Percentiles rank a stretch among this genome's conserved stretches.
Evolutionary conservation across 64 coral and sea anemone species (phyloP).

Genomic region (Dendrophyllia cribrosa): DNA sequence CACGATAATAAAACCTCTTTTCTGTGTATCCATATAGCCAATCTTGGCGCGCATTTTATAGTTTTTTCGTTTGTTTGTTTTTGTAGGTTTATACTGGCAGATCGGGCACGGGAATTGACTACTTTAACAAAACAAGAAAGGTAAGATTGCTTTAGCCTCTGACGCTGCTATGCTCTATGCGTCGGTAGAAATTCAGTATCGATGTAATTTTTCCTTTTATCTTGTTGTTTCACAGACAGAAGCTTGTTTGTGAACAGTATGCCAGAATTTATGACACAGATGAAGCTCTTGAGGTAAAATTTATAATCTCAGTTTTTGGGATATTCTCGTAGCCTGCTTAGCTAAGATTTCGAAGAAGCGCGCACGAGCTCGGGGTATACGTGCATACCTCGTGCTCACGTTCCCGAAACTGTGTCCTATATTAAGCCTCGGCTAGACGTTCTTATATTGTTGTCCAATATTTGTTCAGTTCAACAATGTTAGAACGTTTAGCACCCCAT

Average conservation of each 20-base stretch:
- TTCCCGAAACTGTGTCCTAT: too few relatives aligned
- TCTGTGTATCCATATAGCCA: too few relatives aligned
- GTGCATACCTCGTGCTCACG: too few relatives aligned
- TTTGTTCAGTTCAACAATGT: too few relatives aligned
- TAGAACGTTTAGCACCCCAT: too few relatives aligned
- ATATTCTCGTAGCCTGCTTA: neutral
- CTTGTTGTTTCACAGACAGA: conserved; percentile 35
- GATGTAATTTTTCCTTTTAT: neutral
- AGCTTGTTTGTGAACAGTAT: conserved; percentile 68
- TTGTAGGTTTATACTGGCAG: conserved; percentile 63
- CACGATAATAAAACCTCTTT: too few relatives aligned
- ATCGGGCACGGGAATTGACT: conserved; percentile 53
- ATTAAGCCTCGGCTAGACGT: too few relatives aligned
- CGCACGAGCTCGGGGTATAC: too few relatives aligned
- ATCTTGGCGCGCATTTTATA: neutral
- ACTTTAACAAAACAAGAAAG: conserved; percentile 66
- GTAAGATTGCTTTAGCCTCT: neutral
- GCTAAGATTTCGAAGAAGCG: too few relatives aligned
- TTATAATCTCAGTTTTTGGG: neutral
- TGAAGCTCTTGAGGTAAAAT: conserved; percentile 73
- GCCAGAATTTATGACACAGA: conserved; percentile 54
- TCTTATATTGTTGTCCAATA: too few relatives aligned
- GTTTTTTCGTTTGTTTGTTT: neutral
- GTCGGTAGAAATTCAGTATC: too few relatives aligned
- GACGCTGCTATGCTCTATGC: too few relatives aligned